phyloP scores from a whole-genome alignment of 1,140 invertebrate species.

The Phthorimaea operculella region DNA sequence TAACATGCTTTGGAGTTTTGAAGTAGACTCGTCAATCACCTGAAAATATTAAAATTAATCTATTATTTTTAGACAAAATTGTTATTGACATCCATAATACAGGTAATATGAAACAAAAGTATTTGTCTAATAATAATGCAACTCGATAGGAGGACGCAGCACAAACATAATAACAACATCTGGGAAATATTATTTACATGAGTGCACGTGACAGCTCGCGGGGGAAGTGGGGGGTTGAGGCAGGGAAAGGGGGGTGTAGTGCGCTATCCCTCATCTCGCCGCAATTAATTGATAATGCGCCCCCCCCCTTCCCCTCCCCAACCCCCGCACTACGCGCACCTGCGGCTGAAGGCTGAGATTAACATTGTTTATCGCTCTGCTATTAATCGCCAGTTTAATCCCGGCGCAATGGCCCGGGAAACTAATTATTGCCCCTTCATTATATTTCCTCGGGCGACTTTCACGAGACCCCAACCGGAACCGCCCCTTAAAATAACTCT shows the following conservation, averaged over 20 bases:
- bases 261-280: conserved; percentile 26
- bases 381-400: conserved; percentile 55
- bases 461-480: conserved; percentile 12
- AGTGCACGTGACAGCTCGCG: conserved; percentile 28
- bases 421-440: conserved; percentile 30
- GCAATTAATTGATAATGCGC: conserved; percentile 42
- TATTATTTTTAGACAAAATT: no score
- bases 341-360: conserved; percentile 51
- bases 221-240: conserved; percentile 1
- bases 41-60: no score
- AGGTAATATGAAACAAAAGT: no score
- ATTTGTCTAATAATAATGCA: not conserved
- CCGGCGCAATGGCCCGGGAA: conserved; percentile 35
- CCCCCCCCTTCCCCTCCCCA: conserved; percentile 1
- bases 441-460: conserved; percentile 1
- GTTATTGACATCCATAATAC: no score
- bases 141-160: not conserved
- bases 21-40: no score
- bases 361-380: conserved; percentile 41
- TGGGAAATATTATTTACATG: conserved; percentile 21
- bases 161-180: conserved; percentile 1
- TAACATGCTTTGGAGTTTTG: no score
- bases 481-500: conserved; percentile 36
- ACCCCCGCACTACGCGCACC: conserved; percentile 22
- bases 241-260: conserved; percentile 9